phyloP scores from a whole-genome alignment of 2,888 invertebrate genomes.

The Drosophila acutilabella region DNA sequence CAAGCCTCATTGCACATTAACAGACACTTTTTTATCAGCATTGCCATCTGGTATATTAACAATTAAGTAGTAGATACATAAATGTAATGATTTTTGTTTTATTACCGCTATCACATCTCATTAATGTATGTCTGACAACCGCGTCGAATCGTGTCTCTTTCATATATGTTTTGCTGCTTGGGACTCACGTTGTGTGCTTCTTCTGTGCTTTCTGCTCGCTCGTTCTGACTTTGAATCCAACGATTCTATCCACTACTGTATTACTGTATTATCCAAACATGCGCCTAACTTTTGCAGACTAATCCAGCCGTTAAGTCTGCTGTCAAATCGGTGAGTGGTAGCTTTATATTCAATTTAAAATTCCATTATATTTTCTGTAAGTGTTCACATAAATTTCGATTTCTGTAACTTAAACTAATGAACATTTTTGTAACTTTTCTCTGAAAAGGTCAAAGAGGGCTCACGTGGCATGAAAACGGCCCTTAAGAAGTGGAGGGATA shows the following conservation, averaged over 20 bases:
- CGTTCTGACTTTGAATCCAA: conserved; percentile 28
- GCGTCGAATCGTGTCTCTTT: conserved; percentile 54
- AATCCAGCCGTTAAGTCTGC: conserved; percentile 97
- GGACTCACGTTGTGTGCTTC: conserved; percentile 70
- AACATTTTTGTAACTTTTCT: conserved; percentile 1
- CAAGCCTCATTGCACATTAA: conserved; percentile 60
- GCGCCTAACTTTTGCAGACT: conserved; percentile 89
- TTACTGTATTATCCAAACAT: conserved; percentile 50
- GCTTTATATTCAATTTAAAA: conserved; percentile 13
- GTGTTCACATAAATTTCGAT: conserved; percentile 4
- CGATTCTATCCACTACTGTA: conserved; percentile 27
- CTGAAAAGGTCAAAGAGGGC: conserved; percentile 89
- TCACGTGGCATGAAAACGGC: conserved; percentile 92
- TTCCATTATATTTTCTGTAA: background rate
- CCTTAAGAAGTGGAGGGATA: conserved; percentile 88
- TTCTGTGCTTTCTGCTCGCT: conserved; percentile 62
- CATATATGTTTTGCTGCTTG: conserved; percentile 65
- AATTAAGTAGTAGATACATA: conserved; percentile 33
- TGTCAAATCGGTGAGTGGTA: conserved; percentile 94
- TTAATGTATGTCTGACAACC: conserved; percentile 41
- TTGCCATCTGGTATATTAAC: conserved; percentile 55
- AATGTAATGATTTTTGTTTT: conserved; percentile 29
- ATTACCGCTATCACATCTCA: conserved; percentile 36
- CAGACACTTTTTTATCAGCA: conserved; percentile 37
- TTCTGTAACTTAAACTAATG: background rate